These are phyloP conservation scores for Brienomyrus longianalis DNA, from an alignment of 2,113 vertebrate genomes.

Conservation along the genomic window DNA sequence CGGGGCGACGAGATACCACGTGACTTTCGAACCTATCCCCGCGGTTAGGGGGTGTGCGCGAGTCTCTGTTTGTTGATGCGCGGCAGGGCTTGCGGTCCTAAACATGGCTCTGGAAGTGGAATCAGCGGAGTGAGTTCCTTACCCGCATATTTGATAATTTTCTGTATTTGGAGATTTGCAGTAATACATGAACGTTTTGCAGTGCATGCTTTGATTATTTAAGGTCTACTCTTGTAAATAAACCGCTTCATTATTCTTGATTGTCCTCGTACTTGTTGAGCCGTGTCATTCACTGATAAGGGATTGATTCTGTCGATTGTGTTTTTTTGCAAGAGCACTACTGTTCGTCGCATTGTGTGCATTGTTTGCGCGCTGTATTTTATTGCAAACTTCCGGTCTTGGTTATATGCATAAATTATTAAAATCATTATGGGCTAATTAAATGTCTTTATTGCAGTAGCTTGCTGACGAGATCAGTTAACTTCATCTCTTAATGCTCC, in stretches of 20 bases:
- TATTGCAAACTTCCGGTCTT: not conserved
- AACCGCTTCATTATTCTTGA: not conserved
- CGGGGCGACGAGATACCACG: not conserved
- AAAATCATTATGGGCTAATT: not conserved
- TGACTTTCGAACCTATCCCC: not conserved
- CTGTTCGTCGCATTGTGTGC: not conserved
- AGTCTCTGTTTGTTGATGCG: not conserved
- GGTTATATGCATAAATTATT: not conserved
- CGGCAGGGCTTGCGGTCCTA: not conserved
- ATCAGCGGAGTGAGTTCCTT: slow-evolving; percentile 6
- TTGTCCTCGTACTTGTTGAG: not conserved
- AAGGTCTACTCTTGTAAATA: not conserved
- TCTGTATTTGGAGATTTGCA: not conserved
- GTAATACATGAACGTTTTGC: not conserved
- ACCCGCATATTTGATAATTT: not conserved
- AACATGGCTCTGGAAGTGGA: slow-evolving; percentile 18
- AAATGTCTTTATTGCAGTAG: not conserved
- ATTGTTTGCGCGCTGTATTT: not conserved
- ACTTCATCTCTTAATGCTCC: not conserved
- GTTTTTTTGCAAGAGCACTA: not conserved
- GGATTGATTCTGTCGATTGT: not conserved
- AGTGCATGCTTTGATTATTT: not conserved
- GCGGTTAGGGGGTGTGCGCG: not conserved
- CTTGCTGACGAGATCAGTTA: not conserved
- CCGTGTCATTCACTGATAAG: not conserved